A percentile compares a stretch with the other conserved stretches of the same genome.
Evolutionary conservation across 1,140 invertebrate species (phyloP).

Genomic region (Achroia grisella): DNA sequence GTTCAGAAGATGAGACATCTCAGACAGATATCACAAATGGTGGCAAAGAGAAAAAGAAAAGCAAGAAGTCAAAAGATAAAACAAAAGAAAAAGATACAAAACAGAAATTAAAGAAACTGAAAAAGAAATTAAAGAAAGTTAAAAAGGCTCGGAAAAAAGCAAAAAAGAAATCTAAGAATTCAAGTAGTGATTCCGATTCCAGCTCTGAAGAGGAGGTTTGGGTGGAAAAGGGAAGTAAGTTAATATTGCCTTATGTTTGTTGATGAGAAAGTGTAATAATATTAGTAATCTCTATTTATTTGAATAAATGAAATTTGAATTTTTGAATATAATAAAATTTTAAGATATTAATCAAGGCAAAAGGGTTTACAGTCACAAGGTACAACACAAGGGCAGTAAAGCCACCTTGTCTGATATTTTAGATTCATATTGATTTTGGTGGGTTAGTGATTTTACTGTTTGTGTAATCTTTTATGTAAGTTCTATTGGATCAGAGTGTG

Average conservation of each 20-base stretch:
- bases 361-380: no score
- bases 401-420: no score
- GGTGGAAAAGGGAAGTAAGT: constrained; percentile 80
- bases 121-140: constrained; percentile 76
- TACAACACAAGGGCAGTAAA: no score
- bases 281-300: no score
- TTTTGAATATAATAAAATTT: no score
- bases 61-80: constrained; percentile 68
- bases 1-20: constrained; percentile 48
- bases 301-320: no score
- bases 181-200: constrained; percentile 39
- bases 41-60: constrained; percentile 64
- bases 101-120: constrained; percentile 72
- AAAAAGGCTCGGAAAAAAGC: constrained; percentile 75
- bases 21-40: constrained; percentile 24
- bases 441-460: no score
- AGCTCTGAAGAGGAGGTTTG: constrained; percentile 75
- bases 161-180: constrained; percentile 61
- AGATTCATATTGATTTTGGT: no score
- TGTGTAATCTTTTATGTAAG: no score
- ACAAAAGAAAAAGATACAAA: constrained; percentile 67
- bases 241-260: constrained; percentile 10
- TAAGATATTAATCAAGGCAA: no score
- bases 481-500: no score
- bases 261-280: no score